Conservation (phyloP, 37 sponge, comb jelly and placozoan genomes). For the Bolinopsis microptera region DNA sequence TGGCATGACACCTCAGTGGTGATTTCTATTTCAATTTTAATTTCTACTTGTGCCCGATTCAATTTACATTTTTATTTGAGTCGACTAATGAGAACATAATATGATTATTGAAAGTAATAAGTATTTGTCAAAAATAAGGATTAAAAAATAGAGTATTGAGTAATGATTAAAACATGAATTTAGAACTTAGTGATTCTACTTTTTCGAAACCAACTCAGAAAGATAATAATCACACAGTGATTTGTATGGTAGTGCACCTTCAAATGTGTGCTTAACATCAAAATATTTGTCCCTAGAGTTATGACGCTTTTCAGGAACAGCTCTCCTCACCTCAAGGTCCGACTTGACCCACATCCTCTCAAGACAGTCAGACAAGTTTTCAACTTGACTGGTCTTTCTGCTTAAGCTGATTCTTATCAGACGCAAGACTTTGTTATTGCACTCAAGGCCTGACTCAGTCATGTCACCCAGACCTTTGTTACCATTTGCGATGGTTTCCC, state of each 20-base stretch:
- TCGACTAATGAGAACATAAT: too few species aligned
- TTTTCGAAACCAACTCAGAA: background rate
- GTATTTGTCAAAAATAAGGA: too few species aligned
- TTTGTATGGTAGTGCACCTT: background rate
- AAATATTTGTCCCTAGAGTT: background rate
- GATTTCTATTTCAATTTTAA: too few species aligned
- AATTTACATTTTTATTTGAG: too few species aligned
- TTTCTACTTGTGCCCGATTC: too few species aligned
- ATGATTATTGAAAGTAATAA: too few species aligned
- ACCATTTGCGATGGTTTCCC: too few species aligned
- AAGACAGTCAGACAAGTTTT: background rate
- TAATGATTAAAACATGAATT: too few species aligned
- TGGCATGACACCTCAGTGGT: too few species aligned
- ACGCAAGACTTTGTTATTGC: background rate
- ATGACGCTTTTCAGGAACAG: background rate
- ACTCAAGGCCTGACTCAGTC: background rate
- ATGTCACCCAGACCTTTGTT: background rate
- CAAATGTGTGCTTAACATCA: background rate
- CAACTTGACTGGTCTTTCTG: background rate
- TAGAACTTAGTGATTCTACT: too few species aligned
- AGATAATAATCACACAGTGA: background rate
- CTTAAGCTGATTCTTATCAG: background rate
- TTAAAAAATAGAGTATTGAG: too few species aligned
- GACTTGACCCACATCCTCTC: background rate
- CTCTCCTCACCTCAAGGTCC: background rate